Base-by-base conservation (phyloP, 35 echinoderm and acorn worm genomes). In the Eucidaris tribuloides region DNA sequence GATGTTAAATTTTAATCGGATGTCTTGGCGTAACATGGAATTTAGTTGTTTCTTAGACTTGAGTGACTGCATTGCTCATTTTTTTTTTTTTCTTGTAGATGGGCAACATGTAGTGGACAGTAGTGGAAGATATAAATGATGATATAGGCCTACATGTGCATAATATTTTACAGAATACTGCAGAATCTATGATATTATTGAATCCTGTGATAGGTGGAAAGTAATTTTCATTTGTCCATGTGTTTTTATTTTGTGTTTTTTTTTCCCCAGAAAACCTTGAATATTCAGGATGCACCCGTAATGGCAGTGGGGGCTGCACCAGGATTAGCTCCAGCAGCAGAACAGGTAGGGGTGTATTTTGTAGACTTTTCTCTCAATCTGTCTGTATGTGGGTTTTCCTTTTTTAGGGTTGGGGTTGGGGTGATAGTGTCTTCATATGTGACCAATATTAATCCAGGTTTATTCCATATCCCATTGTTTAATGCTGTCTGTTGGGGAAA, bases 221-320 rank as follows among this genome's bases (percentile, higher is more conserved):
- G 15, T 65, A 22, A 27, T 63, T n/a, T n/a, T n/a, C n/a, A n/a
- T n/a, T n/a, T n/a, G n/a, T n/a, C n/a, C n/a, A n/a, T n/a, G n/a
- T n/a, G n/a, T n/a, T n/a, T n/a, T n/a, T n/a, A n/a, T n/a, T n/a
- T n/a, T n/a, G n/a, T 80, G 2, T 85, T 13, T 62, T 39, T 0
- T 85, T 59, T 48, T 24, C 83, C 42, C 24, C 32, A 94, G 92
- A 77, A 81, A 70, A 94, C 79, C 22, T 58, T 94, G 38, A 94
- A 94, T 46, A 89, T 94, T 38, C 92, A 94, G 65, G 92, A 94
- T 94, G 92, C 92, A 11, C 92, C 92, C 22, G 82, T 94, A 0
- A 94, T 94, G 92, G 72, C 86, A 4, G 65, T 71, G 43, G 92
- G 92, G 32, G 71, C 79, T 43, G 58, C 61, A 44, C 44, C 58